phyloP scores from a whole-genome alignment of 2,113 vertebrate species.

The Crotalus tigris region DNA sequence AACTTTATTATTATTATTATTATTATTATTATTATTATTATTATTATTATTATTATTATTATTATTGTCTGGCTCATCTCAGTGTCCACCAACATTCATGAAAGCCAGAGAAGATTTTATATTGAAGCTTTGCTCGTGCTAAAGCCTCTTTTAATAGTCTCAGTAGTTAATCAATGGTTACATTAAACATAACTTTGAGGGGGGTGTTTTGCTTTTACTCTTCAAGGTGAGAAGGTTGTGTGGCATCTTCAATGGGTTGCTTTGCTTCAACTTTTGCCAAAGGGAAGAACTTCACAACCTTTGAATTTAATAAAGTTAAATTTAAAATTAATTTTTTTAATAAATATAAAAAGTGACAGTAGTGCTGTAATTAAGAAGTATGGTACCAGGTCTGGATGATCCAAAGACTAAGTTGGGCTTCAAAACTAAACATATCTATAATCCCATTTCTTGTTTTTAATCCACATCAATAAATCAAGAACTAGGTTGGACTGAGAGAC shows the following conservation, averaged over 20 bases:
- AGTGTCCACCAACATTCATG: neutral
- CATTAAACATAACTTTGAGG: neutral
- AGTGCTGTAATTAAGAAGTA: neutral
- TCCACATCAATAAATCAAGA: neutral
- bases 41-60: no score
- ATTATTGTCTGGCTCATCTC: neutral
- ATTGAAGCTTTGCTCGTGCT: neutral
- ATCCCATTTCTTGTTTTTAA: neutral
- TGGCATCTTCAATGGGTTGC: neutral
- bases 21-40: no score
- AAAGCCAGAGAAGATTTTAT: neutral
- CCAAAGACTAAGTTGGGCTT: neutral
- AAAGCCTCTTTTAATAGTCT: neutral
- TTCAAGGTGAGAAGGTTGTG: neutral
- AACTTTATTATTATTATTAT: no score
- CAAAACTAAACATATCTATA: neutral
- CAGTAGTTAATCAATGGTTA: neutral
- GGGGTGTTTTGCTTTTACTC: neutral
- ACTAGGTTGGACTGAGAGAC: neutral
- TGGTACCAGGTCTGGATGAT: neutral
- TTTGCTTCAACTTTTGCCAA: neutral
- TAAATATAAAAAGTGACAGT: neutral
- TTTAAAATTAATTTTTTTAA: neutral
- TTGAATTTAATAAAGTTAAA: neutral
- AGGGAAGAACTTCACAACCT: neutral